Base-by-base conservation (phyloP, 2,113 vertebrate genomes). In the Atrichornis clamosus region DNA sequence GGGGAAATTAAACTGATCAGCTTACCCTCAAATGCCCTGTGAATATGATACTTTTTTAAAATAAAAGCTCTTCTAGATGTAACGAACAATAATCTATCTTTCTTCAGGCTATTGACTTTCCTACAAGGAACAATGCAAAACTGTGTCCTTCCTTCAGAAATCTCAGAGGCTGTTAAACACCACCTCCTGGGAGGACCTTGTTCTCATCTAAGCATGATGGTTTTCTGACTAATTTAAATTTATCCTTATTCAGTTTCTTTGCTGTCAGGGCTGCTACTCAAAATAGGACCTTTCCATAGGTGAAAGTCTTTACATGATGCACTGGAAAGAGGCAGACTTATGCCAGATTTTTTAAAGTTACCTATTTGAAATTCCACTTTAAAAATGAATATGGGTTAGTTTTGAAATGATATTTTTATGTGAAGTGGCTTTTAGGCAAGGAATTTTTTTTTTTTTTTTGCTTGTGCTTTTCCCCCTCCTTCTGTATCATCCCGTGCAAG, bases 91-190 rank as follows among this genome's bases (percentile, higher is more conserved):
- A 49, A 94, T 85, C n/a, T 39, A 4, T 89, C 87, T 93, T 67
- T 93, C 84, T 95, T 69, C 65, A 91, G 95, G 84, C 81, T 93
- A 60, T 87, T 95, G 89, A 89, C 87, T 84, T 91, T 85, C 42
- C 58, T 58, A 20, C 27, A 68, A 72, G 87, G 63, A 94, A 7
- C 77, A 69, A 64, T 33, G 56, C 52, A 75, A 55, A 87, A 7
- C 60, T 44, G 23, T 64, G 91, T 89, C 81, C 58, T 91, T 95
- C 80, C 47, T 89, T 73, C 56, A 53, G 87, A 67, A 87, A 44
- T 41, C 41, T 9, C 44, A 30, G 81, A 79, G 70, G 60, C 69
- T 59, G 74, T 65, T 92, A 58, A 89, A 65, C 47, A 33, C 11
- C 55, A 44, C 24, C 53, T 60, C 21, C 50, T 75, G 63, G 41